These are phyloP conservation scores for Eulemur coronatus DNA, from an alignment of 2,797 vertebrate genomes.

Conservation along the genomic window DNA sequence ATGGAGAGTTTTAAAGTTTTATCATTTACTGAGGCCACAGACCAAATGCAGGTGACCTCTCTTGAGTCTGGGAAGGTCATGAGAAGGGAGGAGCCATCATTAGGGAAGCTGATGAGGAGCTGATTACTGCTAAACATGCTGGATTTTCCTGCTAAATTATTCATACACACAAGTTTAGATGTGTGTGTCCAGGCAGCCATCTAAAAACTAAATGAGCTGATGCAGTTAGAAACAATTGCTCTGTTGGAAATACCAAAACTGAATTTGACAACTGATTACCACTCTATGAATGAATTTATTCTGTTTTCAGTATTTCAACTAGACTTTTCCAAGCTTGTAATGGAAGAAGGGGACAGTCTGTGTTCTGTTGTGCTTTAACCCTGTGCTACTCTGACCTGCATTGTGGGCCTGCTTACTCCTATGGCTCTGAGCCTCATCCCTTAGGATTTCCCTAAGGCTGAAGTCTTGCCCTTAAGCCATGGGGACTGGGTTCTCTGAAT, in stretches of 20 bases:
- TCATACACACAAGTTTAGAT: constrained; percentile 32
- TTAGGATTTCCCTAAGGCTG: neutral
- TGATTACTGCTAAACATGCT: constrained; percentile 8
- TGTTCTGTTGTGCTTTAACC: neutral
- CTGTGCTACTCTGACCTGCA: neutral
- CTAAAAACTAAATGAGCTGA: constrained; percentile 29
- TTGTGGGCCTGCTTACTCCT: neutral
- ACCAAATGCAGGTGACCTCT: neutral
- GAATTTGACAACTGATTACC: constrained; percentile 34
- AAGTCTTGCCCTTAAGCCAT: neutral
- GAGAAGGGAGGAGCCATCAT: neutral
- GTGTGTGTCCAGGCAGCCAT: neutral
- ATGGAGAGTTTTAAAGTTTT: neutral
- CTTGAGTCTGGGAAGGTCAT: neutral
- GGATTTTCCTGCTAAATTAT: constrained; percentile 46
- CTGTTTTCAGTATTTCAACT: neutral
- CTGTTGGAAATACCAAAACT: constrained; percentile 3
- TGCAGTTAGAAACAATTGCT: neutral
- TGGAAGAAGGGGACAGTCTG: neutral
- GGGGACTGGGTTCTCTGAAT: neutral
- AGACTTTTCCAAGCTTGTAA: neutral
- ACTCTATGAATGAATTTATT: constrained; percentile 24
- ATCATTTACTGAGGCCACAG: neutral
- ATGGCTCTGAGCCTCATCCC: neutral
- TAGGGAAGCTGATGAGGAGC: constrained; percentile 23